These are phyloP conservation scores for Vanessa cardui DNA, from an alignment of 2,888 invertebrate genomes.

Conservation along the genomic window DNA sequence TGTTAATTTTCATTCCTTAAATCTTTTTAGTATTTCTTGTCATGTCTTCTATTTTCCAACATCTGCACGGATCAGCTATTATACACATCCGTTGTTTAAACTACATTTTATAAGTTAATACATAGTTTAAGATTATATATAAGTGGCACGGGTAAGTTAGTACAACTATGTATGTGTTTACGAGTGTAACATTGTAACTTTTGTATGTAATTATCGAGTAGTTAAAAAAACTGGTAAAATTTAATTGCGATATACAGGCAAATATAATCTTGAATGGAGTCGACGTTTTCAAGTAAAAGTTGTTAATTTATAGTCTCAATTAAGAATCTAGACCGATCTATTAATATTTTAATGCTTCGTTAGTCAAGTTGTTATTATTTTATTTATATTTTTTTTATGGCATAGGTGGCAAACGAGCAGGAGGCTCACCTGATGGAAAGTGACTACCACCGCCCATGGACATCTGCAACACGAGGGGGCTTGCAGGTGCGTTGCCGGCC, in stretches of 20 bases:
- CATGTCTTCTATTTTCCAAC: not conserved
- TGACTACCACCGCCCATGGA: too few species aligned
- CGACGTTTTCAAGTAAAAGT: not conserved
- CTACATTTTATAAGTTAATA: constrained; percentile 12
- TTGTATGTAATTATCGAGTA: not conserved
- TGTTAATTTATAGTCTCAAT: too few species aligned
- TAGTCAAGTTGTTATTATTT: too few species aligned
- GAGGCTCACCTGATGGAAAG: too few species aligned
- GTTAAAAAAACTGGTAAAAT: not conserved
- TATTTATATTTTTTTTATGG: too few species aligned
- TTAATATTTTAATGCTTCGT: too few species aligned
- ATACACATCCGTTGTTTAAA: not conserved
- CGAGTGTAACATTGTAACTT: constrained; percentile 9
- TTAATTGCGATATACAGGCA: not conserved
- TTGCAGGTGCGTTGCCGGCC: too few species aligned
- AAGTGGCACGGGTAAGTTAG: constrained; percentile 3
- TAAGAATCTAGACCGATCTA: too few species aligned
- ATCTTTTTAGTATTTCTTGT: not conserved
- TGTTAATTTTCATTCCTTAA: too few species aligned
- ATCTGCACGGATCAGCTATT: not conserved
- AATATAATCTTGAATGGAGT: not conserved
- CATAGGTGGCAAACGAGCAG: too few species aligned
- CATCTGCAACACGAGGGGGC: too few species aligned
- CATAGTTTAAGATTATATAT: constrained; percentile 7
- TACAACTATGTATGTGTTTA: constrained; percentile 3